Evolutionary conservation across 2,113 vertebrate species (phyloP), one percentile per base, ranked within the genome.

Genomic region (Tiliqua scincoides): DNA sequence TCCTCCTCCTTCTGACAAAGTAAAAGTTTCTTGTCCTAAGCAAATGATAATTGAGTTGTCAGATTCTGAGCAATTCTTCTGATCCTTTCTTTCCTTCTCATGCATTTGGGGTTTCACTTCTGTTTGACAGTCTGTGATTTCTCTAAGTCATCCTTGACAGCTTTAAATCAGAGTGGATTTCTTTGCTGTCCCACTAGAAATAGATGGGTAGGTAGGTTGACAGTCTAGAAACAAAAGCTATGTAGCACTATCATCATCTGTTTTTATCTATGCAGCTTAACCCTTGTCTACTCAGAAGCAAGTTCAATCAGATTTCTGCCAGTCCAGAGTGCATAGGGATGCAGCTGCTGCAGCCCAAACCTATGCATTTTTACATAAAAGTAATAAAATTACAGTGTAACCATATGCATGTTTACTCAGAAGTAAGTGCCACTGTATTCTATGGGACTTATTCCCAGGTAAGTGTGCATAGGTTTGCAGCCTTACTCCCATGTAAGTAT

Each of bases 1-100:
- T 25, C 48, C 32, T 25, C 35, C 48, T 23, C 62, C 57, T 12
- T 52, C 0, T 0, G 52, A 37, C 4, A 8, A 1, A 12, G 18
- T 25, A 21, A 18, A 35, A 3, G 37, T 25, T 85, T 68, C 23
- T 86, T 85, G 1, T 62, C 15, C 76, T 68, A 52, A n/a, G 57
- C 57, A 35, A 63, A 62, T 30, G 57, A 54, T 72, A 25, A 17
- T 40, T 18, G 23, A 6, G 35, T 15, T 54, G 59, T 57, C 76
- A 71, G 32, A 57, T 37, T 43, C 17, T 10, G 40, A 48, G 67
- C 35, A 67, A 57, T 12, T 62, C 32, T 59, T 65, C 59, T 6
- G 59, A 17, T 79, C 20, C 25, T 43, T 40, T 15, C 25, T 43
- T 40, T 15, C 43, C 65, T 83, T 86, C 76, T 68, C 79, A 67